Conservation (phyloP, 2,113 vertebrate genomes). For the Urocitellus parryii region DNA sequence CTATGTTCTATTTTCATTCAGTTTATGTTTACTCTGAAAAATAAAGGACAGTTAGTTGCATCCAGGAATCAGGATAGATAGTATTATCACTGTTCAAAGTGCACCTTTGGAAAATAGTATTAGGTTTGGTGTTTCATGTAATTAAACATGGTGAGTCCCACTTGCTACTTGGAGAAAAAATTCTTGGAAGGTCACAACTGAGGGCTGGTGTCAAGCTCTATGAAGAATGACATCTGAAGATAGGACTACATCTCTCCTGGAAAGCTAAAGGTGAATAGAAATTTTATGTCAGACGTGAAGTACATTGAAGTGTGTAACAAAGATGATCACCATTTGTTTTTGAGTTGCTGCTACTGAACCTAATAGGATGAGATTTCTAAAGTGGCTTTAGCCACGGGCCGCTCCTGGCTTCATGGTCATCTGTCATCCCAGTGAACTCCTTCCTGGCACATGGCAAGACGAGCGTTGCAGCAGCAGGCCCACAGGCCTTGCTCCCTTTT, state of each 20-base stretch:
- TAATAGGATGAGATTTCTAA: neutral
- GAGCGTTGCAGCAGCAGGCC: neutral
- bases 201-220: neutral
- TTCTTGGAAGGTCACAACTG: neutral
- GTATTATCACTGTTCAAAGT: neutral
- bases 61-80: neutral
- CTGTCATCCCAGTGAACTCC: neutral
- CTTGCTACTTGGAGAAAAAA: neutral
- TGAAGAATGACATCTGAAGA: neutral
- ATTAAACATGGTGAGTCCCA: neutral
- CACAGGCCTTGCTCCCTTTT: neutral
- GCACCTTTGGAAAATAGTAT: neutral
- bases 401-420: neutral
- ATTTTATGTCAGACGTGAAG: neutral
- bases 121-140: neutral
- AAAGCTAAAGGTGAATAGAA: neutral
- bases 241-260: neutral
- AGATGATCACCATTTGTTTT: neutral
- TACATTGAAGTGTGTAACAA: neutral
- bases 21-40: neutral
- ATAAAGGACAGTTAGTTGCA: neutral
- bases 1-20: neutral
- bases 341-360: neutral
- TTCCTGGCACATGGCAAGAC: neutral
- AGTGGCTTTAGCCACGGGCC: neutral